These are phyloP conservation scores for Potamilus streckersoni DNA, from an alignment of 1,140 invertebrate species.

Conservation along the genomic window DNA sequence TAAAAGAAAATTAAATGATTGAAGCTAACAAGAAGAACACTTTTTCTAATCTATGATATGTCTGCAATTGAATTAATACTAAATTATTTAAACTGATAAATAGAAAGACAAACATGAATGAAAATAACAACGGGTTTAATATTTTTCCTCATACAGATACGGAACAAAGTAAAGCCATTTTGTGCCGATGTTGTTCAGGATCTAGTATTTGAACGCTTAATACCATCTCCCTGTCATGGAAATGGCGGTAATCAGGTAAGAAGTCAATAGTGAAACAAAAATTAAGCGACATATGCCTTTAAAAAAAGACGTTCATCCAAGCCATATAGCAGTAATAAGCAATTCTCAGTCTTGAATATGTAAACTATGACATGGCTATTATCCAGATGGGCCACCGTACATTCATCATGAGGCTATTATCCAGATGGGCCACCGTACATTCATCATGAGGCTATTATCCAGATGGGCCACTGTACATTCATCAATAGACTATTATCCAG, in stretches of 20 bases:
- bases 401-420: too few species aligned
- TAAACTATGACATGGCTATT: too few species aligned
- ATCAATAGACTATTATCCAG: too few species aligned
- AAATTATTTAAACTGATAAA: not conserved
- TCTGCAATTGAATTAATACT: not conserved
- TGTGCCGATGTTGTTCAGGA: constrained; percentile 11
- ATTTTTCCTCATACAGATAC: constrained; percentile 8
- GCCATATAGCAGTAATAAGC: too few species aligned
- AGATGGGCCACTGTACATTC: too few species aligned
- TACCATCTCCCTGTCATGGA: constrained; percentile 8
- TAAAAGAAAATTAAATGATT: not conserved
- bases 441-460: too few species aligned
- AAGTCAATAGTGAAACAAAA: not conserved
- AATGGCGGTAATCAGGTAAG: constrained; percentile 20
- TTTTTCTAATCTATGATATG: not conserved
- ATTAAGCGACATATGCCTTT: too few species aligned
- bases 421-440: too few species aligned
- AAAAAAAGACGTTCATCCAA: too few species aligned
- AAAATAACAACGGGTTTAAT: not conserved
- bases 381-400: too few species aligned
- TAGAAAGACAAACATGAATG: not conserved
- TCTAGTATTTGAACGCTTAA: not conserved
- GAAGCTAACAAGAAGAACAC: not conserved
- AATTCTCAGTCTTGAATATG: too few species aligned
- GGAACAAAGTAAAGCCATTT: constrained; percentile 11